A percentile compares a stretch with the other conserved stretches of the same genome.
These are phyloP conservation scores for Clarias laeviceps DNA, from an alignment of 2,797 vertebrate genomes.

Conservation along the genomic window DNA sequence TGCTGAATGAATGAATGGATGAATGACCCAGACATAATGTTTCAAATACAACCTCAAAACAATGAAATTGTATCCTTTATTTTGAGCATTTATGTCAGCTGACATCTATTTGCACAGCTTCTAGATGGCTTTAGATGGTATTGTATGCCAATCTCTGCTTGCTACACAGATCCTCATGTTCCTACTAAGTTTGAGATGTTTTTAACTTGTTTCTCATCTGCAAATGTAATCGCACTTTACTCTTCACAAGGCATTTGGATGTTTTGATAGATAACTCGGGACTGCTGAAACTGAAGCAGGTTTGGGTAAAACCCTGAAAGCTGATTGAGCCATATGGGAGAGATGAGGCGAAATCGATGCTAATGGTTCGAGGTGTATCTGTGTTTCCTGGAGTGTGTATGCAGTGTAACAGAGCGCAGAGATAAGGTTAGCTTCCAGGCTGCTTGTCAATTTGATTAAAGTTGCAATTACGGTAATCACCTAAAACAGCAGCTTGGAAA, in stretches of 20 bases:
- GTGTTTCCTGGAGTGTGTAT: slow-evolving; percentile 25
- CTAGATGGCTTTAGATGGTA: too few species aligned
- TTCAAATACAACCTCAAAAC: too few species aligned
- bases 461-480: slow-evolving; percentile 71
- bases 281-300: background rate
- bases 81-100: too few species aligned
- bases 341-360: slow-evolving; percentile 28
- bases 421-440: slow-evolving; percentile 60
- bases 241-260: background rate
- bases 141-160: too few species aligned
- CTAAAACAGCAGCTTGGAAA: slow-evolving; percentile 17
- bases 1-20: too few species aligned
- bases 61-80: too few species aligned
- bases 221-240: background rate
- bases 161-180: background rate
- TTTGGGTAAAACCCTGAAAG: background rate
- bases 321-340: slow-evolving; percentile 9
- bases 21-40: too few species aligned
- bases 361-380: slow-evolving; percentile 22
- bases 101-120: too few species aligned
- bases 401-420: slow-evolving; percentile 47
- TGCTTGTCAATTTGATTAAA: slow-evolving; percentile 74
- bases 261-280: background rate
- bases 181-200: background rate
- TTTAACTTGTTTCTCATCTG: background rate